Base-by-base conservation (phyloP, 2,888 invertebrate genomes). In the Tolmerus cingulatus region DNA sequence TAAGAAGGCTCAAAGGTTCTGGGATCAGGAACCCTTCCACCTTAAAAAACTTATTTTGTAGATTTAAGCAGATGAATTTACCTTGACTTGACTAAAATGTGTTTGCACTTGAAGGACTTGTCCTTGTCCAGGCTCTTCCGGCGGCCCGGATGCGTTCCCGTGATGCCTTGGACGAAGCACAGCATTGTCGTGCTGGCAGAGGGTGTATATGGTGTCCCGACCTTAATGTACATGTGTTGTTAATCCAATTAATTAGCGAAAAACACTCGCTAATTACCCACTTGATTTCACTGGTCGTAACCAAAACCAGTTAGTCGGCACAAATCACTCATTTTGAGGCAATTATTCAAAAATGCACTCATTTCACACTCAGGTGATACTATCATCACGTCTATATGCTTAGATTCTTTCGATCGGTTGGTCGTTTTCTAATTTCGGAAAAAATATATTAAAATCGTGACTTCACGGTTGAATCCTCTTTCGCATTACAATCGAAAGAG, bases 111-210 rank as follows among this genome's bases (percentile, higher is more conserved):
- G 14, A 40, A 14, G n/a, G 43, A 40, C 27, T 78, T 78, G 27
- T 86, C 78, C 78, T 78, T 78, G 40, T 88, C 87, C 12, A 85
- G 57, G 77, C 76, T 88, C 86, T 88, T 87, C 43, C 82, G 86
- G 16, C 86, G 74, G 23, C 84, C 84, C 37, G 77, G 55, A 40
- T 85, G 74, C 16, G 40, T 77, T 27, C 84, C 81, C 30, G 82
- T 82, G 23, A 88, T 86, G 12, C 88, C 88, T 66, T 88, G 88
- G 19, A 88, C 88, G 81, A 88, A 87, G 66, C 88, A 88, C 74
- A 88, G 34, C 88, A 88, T 88, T 40, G 55, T 88, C n/a, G 55
- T 46, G 30, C 37, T 79, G 46, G 9, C 27, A 9, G 46, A 43
- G 12, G 74, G 43, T 3, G 85, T 16, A 16, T 34, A n/a, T 27